Percentiles rank a stretch among this genome's conserved stretches.
Evolutionary conservation across 2,113 vertebrate species (phyloP).

Genomic region (Pycnonotus jocosus): DNA sequence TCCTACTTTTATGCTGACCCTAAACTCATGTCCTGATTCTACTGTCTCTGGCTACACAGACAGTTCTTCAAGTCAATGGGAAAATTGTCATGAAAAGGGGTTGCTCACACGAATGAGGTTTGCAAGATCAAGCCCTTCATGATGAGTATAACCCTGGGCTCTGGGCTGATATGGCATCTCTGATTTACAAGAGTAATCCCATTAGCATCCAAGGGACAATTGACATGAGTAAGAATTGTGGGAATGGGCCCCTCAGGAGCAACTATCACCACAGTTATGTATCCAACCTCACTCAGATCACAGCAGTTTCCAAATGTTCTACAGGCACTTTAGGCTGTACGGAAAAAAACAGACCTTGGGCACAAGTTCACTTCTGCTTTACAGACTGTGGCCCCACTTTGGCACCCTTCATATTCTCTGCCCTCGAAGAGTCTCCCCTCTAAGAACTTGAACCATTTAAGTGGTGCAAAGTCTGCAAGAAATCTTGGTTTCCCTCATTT

Average conservation of each 20-base stretch:
- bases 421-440: not conserved
- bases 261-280: conserved; percentile 15
- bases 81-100: not conserved
- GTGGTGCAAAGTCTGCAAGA: not conserved
- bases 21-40: not conserved
- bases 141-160: conserved; percentile 1
- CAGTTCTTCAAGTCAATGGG: conserved; percentile 13
- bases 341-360: conserved; percentile 27
- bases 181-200: conserved; percentile 40
- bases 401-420: not conserved
- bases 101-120: not conserved
- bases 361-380: not conserved
- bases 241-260: conserved; percentile 47
- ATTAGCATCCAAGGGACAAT: conserved; percentile 25
- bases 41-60: not conserved
- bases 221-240: conserved; percentile 7
- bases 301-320: conserved; percentile 1
- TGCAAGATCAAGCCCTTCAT: conserved; percentile 19
- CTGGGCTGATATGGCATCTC: not conserved
- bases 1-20: conserved; percentile 37
- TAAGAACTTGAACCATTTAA: not conserved
- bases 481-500: not conserved
- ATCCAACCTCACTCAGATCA: not conserved
- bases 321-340: not conserved
- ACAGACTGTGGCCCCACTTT: not conserved